Percentiles rank a stretch among this genome's conserved stretches.
Conservation (phyloP, 1,140 invertebrate genomes). For the Spodoptera frugiperda region DNA sequence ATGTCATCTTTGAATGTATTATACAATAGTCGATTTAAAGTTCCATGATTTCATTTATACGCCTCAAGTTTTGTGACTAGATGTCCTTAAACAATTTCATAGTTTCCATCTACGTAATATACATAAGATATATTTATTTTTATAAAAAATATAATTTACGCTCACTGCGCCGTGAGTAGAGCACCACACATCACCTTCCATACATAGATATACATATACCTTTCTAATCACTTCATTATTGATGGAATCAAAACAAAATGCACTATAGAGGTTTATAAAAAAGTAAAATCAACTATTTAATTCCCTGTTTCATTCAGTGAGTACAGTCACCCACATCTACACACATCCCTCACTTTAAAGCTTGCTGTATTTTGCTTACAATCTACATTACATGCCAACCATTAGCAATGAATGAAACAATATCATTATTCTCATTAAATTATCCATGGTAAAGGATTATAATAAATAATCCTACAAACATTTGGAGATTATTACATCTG, state of each 20-base stretch:
- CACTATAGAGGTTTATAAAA: neutral
- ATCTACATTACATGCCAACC: conserved; percentile 6
- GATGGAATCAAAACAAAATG: neutral
- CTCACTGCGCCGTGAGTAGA: conserved; percentile 17
- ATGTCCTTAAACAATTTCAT: conserved; percentile 21
- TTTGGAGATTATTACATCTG: neutral
- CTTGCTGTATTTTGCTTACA: conserved; percentile 31
- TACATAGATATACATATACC: neutral
- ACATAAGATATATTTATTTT: conserved; percentile 19
- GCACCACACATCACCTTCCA: conserved; percentile 26
- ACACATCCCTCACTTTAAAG: conserved; percentile 17
- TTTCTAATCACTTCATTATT: conserved; percentile 6
- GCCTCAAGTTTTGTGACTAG: conserved; percentile 39
- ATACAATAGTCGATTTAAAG: neutral
- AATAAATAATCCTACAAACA: neutral
- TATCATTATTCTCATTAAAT: neutral
- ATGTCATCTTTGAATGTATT: neutral
- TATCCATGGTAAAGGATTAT: no score
- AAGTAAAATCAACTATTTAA: conserved; percentile 3
- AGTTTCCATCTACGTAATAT: conserved; percentile 12
- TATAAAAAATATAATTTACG: conserved; percentile 42
- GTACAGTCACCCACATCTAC: neutral
- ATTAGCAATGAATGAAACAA: neutral
- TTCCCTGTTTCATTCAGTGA: conserved; percentile 33
- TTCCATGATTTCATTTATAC: conserved; percentile 23